A percentile compares a stretch with the other conserved stretches of the same genome.
Conservation (phyloP, 2,113 vertebrate species). For the Chamaetylas fuelleborni region DNA sequence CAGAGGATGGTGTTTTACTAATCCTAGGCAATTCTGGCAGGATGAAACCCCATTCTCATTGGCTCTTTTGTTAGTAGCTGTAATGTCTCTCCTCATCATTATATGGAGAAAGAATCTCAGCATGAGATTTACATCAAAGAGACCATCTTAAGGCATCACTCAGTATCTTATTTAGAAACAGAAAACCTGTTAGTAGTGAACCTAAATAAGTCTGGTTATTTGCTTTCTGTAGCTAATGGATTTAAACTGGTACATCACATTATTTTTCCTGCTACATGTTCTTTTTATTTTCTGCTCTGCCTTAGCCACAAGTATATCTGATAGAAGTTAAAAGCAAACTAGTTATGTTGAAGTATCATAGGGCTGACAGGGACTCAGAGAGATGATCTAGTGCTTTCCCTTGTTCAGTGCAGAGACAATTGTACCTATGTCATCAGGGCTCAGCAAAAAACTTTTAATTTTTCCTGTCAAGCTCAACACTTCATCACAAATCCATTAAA, state of each 20-base stretch:
- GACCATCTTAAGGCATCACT: neutral
- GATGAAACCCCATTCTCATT: slow-evolving; percentile 11
- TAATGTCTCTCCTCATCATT: neutral
- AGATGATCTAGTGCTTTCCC: slow-evolving; percentile 12
- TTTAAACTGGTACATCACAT: neutral
- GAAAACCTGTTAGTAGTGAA: neutral
- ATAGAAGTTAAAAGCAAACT: slow-evolving; percentile 19
- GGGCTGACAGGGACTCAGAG: slow-evolving; percentile 5
- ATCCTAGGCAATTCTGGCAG: slow-evolving; percentile 16
- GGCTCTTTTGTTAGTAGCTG: neutral
- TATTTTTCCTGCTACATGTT: neutral
- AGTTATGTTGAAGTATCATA: slow-evolving; percentile 7
- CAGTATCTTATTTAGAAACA: neutral
- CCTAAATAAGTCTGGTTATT: neutral
- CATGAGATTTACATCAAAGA: slow-evolving; percentile 40
- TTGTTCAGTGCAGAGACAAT: neutral
- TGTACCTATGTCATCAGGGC: neutral
- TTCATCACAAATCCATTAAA: neutral
- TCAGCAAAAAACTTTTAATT: slow-evolving; percentile 19
- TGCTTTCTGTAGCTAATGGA: neutral
- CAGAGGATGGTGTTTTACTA: neutral
- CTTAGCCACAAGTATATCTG: neutral
- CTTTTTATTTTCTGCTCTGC: neutral
- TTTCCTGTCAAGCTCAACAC: neutral
- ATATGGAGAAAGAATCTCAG: slow-evolving; percentile 22